These are phyloP conservation scores for Sapajus apella DNA, from an alignment of 2,113 vertebrate species.

Conservation along the genomic window DNA sequence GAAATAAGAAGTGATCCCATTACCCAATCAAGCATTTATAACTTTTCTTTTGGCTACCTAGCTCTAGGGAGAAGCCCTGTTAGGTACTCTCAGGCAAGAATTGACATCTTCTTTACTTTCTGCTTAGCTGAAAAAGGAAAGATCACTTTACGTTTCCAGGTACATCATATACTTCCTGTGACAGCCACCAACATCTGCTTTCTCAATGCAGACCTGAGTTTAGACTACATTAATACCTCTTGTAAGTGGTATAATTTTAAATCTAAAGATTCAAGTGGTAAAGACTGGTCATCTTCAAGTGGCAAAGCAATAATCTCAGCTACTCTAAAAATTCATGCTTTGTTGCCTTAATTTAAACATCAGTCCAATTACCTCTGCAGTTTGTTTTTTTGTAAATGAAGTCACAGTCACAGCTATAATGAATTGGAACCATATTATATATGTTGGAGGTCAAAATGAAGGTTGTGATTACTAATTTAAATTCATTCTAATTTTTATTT, in stretches of 20 bases:
- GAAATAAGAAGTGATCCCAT: background rate
- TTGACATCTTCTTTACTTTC: background rate
- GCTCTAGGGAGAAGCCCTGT: background rate
- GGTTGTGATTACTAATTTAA: conserved; percentile 65
- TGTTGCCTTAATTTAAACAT: conserved; percentile 41
- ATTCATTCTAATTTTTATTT: conserved; percentile 70
- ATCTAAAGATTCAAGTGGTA: conserved; percentile 33
- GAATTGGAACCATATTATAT: conserved; percentile 18
- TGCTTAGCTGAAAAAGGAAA: background rate
- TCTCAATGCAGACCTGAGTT: background rate
- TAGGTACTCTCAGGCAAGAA: background rate
- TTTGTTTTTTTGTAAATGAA: background rate
- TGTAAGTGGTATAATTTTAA: conserved; percentile 1
- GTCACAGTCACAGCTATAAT: background rate
- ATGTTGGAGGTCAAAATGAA: conserved; percentile 57
- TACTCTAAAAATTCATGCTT: conserved; percentile 26
- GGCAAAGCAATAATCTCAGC: background rate
- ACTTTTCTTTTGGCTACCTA: background rate
- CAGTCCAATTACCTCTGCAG: background rate
- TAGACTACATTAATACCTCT: background rate
- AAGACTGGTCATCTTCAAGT: background rate
- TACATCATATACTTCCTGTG: background rate
- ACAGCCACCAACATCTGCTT: background rate
- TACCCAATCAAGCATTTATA: background rate
- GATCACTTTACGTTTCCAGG: background rate